Percentiles rank a stretch among this genome's conserved stretches.
phyloP scores from a whole-genome alignment of 2,113 vertebrate genomes.

The Ictalurus punctatus region DNA sequence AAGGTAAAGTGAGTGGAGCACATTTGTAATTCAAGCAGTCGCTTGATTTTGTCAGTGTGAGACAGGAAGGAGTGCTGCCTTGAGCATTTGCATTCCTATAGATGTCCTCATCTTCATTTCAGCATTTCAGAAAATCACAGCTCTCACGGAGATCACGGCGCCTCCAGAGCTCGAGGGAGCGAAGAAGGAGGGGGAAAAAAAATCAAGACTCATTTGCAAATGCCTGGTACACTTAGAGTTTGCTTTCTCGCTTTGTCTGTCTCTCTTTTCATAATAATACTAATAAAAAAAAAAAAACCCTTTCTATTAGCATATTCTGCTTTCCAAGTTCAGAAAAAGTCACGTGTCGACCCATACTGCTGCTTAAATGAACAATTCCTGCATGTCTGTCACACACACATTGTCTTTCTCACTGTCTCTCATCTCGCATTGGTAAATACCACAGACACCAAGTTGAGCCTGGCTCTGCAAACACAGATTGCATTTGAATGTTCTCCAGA shows the following conservation, averaged over 20 bases:
- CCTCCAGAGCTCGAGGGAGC: conserved; percentile 45
- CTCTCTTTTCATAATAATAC: conserved; percentile 29
- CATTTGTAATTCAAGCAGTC: conserved; percentile 26
- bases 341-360: conserved; percentile 46
- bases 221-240: conserved; percentile 56
- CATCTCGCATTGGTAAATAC: background rate
- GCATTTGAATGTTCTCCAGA: background rate
- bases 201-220: conserved; percentile 65
- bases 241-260: conserved; percentile 6
- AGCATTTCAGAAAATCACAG: conserved; percentile 53
- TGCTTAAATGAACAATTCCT: conserved; percentile 47
- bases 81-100: conserved; percentile 58
- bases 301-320: conserved; percentile 59
- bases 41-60: conserved; percentile 28
- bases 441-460: background rate
- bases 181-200: conserved; percentile 1
- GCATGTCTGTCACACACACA: conserved; percentile 46
- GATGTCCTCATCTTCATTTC: conserved; percentile 60
- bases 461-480: background rate
- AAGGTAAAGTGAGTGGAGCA: background rate
- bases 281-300: conserved; percentile 16
- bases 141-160: conserved; percentile 60
- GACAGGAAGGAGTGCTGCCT: conserved; percentile 22
- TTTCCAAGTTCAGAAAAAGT: conserved; percentile 56
- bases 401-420: background rate